Evolutionary conservation across 2,888 invertebrate genomes (phyloP).

Genomic region (Polyommatus icarus): DNA sequence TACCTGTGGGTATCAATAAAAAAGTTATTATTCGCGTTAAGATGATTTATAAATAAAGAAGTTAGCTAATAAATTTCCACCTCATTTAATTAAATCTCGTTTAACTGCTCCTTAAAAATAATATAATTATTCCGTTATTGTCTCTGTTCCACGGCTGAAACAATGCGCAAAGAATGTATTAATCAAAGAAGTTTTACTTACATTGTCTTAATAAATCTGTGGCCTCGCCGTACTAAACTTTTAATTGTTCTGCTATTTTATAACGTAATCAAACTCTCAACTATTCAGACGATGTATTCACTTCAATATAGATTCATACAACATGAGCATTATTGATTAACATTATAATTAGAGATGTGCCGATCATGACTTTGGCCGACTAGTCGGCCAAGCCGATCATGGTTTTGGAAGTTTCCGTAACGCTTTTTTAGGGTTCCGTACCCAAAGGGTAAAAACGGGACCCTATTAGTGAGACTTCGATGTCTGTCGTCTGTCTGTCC

Average conservation of each 20-base stretch:
- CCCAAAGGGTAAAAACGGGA: too few species aligned
- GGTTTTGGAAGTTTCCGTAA: too few species aligned
- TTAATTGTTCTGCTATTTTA: constrained; percentile 59
- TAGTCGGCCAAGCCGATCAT: too few species aligned
- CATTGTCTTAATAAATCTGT: constrained; percentile 18
- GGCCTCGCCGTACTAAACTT: constrained; percentile 44
- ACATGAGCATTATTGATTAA: not conserved
- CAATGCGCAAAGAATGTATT: constrained; percentile 18
- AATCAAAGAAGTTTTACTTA: constrained; percentile 37
- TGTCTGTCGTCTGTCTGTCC: too few species aligned
- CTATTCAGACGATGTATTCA: not conserved
- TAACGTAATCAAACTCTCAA: constrained; percentile 48
- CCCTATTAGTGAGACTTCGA: too few species aligned
- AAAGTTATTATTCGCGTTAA: too few species aligned
- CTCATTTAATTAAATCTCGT: not conserved
- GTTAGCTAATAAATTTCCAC: not conserved
- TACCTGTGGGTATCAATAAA: too few species aligned
- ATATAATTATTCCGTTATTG: constrained; percentile 21
- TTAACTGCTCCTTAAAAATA: not conserved
- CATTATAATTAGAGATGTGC: too few species aligned
- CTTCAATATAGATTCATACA: not conserved
- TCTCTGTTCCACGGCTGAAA: constrained; percentile 11
- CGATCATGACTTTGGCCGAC: too few species aligned
- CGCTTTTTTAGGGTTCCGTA: too few species aligned
- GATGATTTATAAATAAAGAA: not conserved